Conservation (phyloP, 2,888 invertebrate genomes). For the Microctonus brassicae region DNA sequence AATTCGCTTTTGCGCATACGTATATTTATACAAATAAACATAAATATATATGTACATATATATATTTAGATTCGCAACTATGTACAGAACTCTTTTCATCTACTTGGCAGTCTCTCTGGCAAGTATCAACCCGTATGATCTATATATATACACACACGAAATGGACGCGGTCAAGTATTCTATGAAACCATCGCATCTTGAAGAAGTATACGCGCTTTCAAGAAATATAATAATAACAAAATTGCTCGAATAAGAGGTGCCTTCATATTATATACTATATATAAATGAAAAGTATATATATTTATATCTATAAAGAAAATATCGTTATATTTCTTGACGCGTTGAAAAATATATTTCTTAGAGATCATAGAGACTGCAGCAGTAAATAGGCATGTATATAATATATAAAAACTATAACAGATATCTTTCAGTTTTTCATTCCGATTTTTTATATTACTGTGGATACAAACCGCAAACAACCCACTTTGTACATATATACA, state of each 20-base stretch:
- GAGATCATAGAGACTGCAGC: background rate
- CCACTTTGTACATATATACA: background rate
- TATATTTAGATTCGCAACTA: no score
- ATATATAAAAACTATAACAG: background rate
- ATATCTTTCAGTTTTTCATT: background rate
- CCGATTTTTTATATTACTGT: background rate
- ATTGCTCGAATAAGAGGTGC: constrained; percentile 7
- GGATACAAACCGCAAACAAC: background rate
- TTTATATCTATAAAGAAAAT: background rate
- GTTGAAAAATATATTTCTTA: background rate
- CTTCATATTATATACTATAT: no score
- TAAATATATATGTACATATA: background rate
- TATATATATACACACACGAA: no score
- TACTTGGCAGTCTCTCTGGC: constrained; percentile 31
- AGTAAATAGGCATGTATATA: no score
- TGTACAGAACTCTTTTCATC: background rate
- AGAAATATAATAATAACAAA: constrained; percentile 15
- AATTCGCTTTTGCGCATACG: background rate
- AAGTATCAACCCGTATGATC: constrained; percentile 46
- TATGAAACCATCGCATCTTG: constrained; percentile 24
- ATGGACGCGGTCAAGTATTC: constrained; percentile 40
- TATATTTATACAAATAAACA: background rate
- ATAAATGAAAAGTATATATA: constrained; percentile 3
- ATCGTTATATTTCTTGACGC: background rate
- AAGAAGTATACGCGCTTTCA: constrained; percentile 8